Percentiles rank a stretch among this genome's conserved stretches.
Conservation (phyloP, 2,797 vertebrate species). For the Anguilla obscura region DNA sequence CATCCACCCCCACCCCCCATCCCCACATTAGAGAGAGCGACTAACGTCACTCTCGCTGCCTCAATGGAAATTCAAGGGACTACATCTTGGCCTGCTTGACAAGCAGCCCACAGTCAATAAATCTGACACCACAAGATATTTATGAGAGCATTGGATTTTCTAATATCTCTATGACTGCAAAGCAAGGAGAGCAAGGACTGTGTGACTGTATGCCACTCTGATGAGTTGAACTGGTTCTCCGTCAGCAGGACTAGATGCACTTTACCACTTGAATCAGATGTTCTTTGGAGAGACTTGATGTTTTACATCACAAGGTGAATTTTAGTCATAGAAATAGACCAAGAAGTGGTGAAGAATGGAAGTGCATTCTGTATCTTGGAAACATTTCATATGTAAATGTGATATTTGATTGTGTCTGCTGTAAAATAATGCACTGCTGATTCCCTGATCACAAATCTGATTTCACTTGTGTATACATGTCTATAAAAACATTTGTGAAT, state of each 20-base stretch:
- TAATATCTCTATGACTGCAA: not conserved
- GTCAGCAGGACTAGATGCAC: conserved; percentile 15
- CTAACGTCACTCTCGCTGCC: not conserved
- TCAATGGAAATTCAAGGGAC: conserved; percentile 17
- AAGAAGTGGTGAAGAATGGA: not conserved
- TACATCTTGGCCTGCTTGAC: not conserved
- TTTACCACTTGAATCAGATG: not conserved
- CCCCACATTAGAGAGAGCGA: not conserved
- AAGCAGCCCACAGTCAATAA: not conserved
- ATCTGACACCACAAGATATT: not conserved
- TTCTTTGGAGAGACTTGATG: not conserved
- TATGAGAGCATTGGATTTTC: not conserved
- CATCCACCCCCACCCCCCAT: no score
- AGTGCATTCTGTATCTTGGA: not conserved
- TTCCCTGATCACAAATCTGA: not conserved
- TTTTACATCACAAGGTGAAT: not conserved
- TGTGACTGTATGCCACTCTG: not conserved
- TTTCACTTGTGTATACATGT: conserved; percentile 25
- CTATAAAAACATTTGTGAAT: conserved; percentile 29
- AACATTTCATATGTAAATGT: not conserved
- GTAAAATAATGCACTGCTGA: conserved; percentile 16
- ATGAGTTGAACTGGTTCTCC: not conserved
- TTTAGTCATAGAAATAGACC: not conserved
- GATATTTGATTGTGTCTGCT: conserved; percentile 17
- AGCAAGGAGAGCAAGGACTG: not conserved